These are phyloP conservation scores for Paedocypris sp. DNA, from an alignment of 2,113 vertebrate species.

Conservation along the genomic window DNA sequence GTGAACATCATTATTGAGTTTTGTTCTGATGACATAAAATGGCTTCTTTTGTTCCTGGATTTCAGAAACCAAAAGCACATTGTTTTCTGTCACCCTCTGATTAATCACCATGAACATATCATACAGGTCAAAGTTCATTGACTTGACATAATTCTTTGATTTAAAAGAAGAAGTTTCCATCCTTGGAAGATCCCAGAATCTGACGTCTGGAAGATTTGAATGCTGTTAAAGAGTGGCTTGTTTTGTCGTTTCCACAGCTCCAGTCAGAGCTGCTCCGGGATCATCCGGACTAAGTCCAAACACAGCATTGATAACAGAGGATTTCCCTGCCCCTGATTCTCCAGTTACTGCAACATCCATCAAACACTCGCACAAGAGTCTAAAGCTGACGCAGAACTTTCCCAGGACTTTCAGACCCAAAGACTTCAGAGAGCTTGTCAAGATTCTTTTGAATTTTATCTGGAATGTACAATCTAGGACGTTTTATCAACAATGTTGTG, in stretches of 20 bases:
- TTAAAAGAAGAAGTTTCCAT: conserved; percentile 50
- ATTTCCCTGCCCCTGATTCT: conserved; percentile 38
- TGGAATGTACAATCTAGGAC: conserved; percentile 2
- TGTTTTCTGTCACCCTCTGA: conserved; percentile 34
- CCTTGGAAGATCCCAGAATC: conserved; percentile 61
- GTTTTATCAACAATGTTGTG: neutral
- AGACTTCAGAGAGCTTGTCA: conserved; percentile 2
- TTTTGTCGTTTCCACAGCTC: conserved; percentile 56
- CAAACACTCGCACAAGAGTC: conserved; percentile 2
- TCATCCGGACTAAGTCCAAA: conserved; percentile 30
- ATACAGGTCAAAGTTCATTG: conserved; percentile 35
- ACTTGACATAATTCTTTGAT: conserved; percentile 49
- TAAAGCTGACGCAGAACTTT: conserved; percentile 1
- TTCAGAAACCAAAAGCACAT: conserved; percentile 24
- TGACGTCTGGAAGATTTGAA: conserved; percentile 44
- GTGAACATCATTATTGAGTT: conserved; percentile 52
- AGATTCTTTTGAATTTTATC: conserved; percentile 27
- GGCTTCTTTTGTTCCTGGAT: conserved; percentile 44
- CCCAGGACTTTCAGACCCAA: neutral
- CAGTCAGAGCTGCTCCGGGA: conserved; percentile 34
- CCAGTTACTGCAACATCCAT: conserved; percentile 38
- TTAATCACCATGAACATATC: conserved; percentile 32
- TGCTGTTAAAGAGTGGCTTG: conserved; percentile 45
- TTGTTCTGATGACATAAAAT: conserved; percentile 60
- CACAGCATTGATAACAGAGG: conserved; percentile 40